These are phyloP conservation scores for Frankliniella intonsa DNA, from an alignment of 2,888 invertebrate species.

Conservation along the genomic window DNA sequence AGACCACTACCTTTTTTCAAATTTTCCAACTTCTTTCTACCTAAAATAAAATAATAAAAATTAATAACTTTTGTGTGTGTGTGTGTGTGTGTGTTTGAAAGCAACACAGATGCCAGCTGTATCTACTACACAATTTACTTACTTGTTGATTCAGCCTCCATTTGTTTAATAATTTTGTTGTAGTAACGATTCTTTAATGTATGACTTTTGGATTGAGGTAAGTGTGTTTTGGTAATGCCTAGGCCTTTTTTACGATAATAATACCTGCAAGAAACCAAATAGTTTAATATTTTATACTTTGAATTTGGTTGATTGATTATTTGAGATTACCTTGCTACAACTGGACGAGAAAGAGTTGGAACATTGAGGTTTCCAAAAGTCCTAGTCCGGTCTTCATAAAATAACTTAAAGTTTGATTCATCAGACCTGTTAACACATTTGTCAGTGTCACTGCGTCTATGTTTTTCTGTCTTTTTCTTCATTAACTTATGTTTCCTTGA, in stretches of 20 bases:
- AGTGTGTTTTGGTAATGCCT: conserved; percentile 40
- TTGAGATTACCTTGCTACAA: conserved; percentile 54
- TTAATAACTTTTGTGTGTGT: no score
- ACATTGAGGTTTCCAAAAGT: conserved; percentile 57
- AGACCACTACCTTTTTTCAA: conserved; percentile 34
- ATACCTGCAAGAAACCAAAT: conserved; percentile 32
- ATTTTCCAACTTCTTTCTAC: not conserved
- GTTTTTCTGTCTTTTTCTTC: not conserved
- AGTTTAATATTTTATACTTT: not conserved
- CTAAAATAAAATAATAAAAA: not conserved
- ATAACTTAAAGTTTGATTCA: conserved; percentile 48
- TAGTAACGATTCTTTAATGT: conserved; percentile 38
- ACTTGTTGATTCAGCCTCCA: conserved; percentile 36
- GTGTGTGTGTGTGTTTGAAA: no score
- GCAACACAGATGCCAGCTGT: not conserved
- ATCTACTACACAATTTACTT: conserved; percentile 33
- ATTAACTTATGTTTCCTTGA: not conserved
- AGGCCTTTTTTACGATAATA: conserved; percentile 38
- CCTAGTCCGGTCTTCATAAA: conserved; percentile 56
- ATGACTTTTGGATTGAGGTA: conserved; percentile 43
- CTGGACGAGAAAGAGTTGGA: conserved; percentile 59
- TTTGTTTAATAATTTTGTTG: conserved; percentile 39
- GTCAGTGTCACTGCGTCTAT: not conserved
- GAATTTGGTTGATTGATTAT: conserved; percentile 5
- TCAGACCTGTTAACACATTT: conserved; percentile 33